Evolutionary conservation across 2,888 invertebrate genomes (phyloP).

Genomic region (Limnephilus auricula): DNA sequence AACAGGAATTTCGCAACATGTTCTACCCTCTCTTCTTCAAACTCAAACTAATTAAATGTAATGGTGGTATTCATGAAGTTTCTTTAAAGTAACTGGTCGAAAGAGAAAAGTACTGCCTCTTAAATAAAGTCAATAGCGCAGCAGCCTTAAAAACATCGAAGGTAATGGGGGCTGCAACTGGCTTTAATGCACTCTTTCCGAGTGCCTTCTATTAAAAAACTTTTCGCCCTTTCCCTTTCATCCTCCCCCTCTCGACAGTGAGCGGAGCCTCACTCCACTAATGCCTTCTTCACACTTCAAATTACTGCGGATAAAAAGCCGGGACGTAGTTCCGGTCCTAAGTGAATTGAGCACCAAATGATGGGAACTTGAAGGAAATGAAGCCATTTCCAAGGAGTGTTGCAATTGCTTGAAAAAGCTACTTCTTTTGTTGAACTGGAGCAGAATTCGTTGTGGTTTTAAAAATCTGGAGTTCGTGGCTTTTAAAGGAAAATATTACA

Average conservation of each 20-base stretch:
- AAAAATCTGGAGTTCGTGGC: background rate
- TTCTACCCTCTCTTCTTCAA: no score
- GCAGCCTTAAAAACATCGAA: background rate
- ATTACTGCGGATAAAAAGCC: constrained; percentile 22
- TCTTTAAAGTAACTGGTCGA: no score
- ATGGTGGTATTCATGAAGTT: no score
- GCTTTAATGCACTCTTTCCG: background rate
- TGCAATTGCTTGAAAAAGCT: background rate
- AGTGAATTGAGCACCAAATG: constrained; percentile 24
- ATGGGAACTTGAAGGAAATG: constrained; percentile 8
- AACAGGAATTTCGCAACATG: no score
- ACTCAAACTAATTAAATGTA: no score
- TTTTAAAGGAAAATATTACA: background rate
- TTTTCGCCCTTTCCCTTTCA: background rate
- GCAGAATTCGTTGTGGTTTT: background rate
- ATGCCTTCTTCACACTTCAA: constrained; percentile 27
- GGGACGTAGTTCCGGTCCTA: constrained; percentile 4
- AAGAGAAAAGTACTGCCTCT: no score
- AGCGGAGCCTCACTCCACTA: background rate
- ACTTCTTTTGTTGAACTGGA: background rate
- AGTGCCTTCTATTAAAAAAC: background rate
- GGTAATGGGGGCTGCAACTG: background rate
- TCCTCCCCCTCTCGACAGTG: background rate
- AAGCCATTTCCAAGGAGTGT: constrained; percentile 15
- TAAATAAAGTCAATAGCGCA: background rate